Conservation (phyloP, 2,113 vertebrate genomes). For the Xyrauchen texanus region DNA sequence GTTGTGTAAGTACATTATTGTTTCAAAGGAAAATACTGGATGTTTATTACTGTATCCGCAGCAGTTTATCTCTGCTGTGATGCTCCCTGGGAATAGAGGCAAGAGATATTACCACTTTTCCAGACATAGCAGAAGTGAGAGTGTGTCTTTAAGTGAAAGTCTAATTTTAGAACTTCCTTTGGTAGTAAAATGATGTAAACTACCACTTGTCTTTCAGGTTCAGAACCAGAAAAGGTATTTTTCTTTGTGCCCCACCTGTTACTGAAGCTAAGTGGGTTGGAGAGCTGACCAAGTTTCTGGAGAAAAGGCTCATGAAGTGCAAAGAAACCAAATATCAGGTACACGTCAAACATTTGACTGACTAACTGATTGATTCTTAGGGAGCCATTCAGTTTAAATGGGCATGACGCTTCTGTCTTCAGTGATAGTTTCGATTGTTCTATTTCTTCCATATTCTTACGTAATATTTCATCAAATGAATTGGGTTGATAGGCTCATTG, state of each 20-base stretch:
- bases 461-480: not conserved
- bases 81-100: too few relatives aligned
- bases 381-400: too few relatives aligned
- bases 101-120: too few relatives aligned
- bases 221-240: constrained; percentile 30
- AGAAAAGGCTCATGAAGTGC: not conserved
- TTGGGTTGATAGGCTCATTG: too few relatives aligned
- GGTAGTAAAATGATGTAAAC: not conserved
- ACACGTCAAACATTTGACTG: not conserved
- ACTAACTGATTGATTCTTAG: too few relatives aligned
- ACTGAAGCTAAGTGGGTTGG: constrained; percentile 23
- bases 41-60: not conserved
- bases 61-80: too few relatives aligned
- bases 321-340: constrained; percentile 27
- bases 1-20: constrained; percentile 50
- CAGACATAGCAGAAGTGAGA: too few relatives aligned
- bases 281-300: not conserved
- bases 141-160: too few relatives aligned
- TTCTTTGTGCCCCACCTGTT: constrained; percentile 48
- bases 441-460: too few relatives aligned
- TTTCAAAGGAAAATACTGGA: not conserved
- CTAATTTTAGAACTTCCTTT: not conserved
- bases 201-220: constrained; percentile 46
- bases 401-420: too few relatives aligned
- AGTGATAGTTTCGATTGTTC: too few relatives aligned